phyloP scores from a whole-genome alignment of 2,888 invertebrate species.

The Schizotus pectinicornis region DNA sequence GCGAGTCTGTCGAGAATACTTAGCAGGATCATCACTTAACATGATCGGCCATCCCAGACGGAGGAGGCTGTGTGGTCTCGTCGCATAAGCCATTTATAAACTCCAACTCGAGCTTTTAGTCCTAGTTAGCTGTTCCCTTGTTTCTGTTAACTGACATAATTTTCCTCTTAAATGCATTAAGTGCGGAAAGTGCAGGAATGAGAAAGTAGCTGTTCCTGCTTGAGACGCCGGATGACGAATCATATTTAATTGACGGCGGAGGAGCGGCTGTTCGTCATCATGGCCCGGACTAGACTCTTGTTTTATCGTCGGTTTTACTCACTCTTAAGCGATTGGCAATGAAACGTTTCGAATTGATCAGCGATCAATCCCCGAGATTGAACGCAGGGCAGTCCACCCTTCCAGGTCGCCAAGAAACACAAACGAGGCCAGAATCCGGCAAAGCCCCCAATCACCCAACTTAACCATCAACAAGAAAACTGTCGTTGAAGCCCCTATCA shows the following conservation, averaged over 20 bases:
- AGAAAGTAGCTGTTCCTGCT: constrained; percentile 37
- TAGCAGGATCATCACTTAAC: constrained; percentile 42
- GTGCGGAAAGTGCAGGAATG: constrained; percentile 50
- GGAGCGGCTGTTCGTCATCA: too few species aligned
- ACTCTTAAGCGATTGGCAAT: too few species aligned
- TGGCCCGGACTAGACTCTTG: too few species aligned
- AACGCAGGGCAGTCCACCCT: too few species aligned
- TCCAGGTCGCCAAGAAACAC: too few species aligned
- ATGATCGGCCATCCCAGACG: constrained; percentile 46
- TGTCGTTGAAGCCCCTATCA: too few species aligned
- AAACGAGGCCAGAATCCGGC: too few species aligned
- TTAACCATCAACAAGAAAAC: too few species aligned
- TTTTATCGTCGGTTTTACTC: too few species aligned
- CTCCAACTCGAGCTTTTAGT: constrained; percentile 55
- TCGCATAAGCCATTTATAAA: constrained; percentile 55
- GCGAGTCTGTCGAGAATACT: constrained; percentile 31
- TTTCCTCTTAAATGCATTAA: constrained; percentile 58
- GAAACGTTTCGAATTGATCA: too few species aligned
- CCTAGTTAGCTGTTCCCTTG: constrained; percentile 56
- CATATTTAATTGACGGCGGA: constrained; percentile 47
- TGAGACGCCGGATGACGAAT: constrained; percentile 33
- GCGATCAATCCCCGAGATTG: too few species aligned
- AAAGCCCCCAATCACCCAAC: too few species aligned
- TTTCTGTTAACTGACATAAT: constrained; percentile 57
- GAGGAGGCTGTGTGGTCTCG: constrained; percentile 42